Base-by-base conservation (phyloP, 1,140 invertebrate genomes). In the Callitettix versicolor region DNA sequence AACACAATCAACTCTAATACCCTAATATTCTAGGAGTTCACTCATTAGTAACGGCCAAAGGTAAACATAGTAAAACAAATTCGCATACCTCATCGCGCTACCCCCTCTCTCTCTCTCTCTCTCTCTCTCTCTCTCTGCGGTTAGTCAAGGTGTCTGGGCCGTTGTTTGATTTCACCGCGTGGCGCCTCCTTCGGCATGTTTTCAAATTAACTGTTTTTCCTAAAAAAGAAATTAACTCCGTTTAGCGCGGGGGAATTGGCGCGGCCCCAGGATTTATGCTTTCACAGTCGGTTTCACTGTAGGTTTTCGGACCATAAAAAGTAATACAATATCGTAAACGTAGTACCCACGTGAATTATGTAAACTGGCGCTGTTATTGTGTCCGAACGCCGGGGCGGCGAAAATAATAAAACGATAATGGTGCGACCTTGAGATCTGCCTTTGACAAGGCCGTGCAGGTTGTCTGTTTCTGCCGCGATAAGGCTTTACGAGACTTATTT, bases 281-380 rank as follows among this genome's bases (percentile, higher is more conserved):
- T 14, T 30, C n/a, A 18, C 6, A 30, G 17, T 17, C 43, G 30
- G 48, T 30, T 30, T 30, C 26, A 30, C 48, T 51, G 48, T 51
- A 20, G 48, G 48, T 51, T 51, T 51, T 51, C 30, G 48, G 7
- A 26, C 48, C 48, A 51, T 51, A 51, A 51, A 51, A 51, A 51
- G 48, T 51, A 51, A 51, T 34, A 51, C 48, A 51, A 51, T 51
- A 51, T 51, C 48, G 48, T 51, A 51, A 51, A 51, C 48, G 48
- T 51, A 51, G 12, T 36, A 33, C 48, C 48, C 14, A 36, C n/a
- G 22, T 36, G 48, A 51, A 51, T 51, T 51, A 51, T 51, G 48
- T 51, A 51, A 51, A 51, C 48, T 26, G 48, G 30, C 48, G 48
- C 48, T 26, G n/a, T 49, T 49, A 49, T 26, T 14, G 46, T 22